These are phyloP conservation scores for Corythucha ciliata DNA, from an alignment of 2,888 invertebrate genomes.

Conservation along the genomic window DNA sequence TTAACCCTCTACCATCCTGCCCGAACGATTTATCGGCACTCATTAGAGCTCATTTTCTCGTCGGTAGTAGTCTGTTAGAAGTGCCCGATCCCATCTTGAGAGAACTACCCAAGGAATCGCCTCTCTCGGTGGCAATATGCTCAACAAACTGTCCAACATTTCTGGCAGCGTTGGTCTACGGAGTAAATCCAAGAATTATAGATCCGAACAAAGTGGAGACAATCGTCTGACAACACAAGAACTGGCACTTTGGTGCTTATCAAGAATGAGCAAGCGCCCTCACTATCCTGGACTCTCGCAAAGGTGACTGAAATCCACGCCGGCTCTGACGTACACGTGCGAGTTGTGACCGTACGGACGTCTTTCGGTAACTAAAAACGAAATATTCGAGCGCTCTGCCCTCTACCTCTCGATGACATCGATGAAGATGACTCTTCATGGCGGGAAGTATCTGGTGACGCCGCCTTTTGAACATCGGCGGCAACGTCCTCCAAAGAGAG, in stretches of 20 bases:
- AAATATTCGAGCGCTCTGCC: constrained; percentile 14
- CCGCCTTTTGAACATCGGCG: too few species aligned
- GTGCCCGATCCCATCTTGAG: too few species aligned
- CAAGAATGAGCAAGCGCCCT: constrained; percentile 17
- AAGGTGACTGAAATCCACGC: constrained; percentile 1
- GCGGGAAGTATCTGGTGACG: too few species aligned
- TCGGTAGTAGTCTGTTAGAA: not conserved
- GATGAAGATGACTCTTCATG: too few species aligned
- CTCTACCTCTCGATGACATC: constrained; percentile 9
- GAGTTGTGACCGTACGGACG: constrained; percentile 9
- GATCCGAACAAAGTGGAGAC: constrained; percentile 7
- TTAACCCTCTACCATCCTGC: not conserved
- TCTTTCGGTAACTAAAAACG: constrained; percentile 11
- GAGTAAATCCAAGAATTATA: constrained; percentile 9
- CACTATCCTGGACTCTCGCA: constrained; percentile 7
- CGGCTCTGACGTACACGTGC: constrained; percentile 7
- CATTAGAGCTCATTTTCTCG: not conserved
- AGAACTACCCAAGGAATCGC: not conserved
- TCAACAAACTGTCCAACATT: constrained; percentile 13
- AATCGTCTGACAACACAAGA: not conserved
- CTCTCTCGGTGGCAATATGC: constrained; percentile 13
- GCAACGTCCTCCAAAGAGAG: too few species aligned
- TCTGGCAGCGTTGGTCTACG: constrained; percentile 16
- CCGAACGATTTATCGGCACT: not conserved
- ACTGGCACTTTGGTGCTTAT: constrained; percentile 10